phyloP scores from a whole-genome alignment of 37 sponge, comb jelly and placozoan species.

The Geodia barretti region DNA sequence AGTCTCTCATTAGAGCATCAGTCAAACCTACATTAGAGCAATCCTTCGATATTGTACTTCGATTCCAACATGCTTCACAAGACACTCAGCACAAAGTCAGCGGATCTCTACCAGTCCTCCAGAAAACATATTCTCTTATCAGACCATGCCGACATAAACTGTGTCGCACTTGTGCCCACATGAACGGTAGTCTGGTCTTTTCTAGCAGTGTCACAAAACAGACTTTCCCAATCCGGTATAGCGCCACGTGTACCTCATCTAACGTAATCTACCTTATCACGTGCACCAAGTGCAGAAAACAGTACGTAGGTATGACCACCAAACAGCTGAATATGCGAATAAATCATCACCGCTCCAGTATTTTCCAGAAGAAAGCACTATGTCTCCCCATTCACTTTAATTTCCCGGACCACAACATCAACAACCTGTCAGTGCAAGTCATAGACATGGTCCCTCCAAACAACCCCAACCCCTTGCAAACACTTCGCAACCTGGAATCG shows the following conservation, averaged over 20 bases:
- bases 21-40: conserved; percentile 16
- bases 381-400: conserved; percentile 27
- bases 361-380: background rate
- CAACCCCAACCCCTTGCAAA: background rate
- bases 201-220: conserved; percentile 8
- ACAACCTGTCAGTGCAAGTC: conserved; percentile 8
- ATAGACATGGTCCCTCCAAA: background rate
- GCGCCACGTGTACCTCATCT: conserved; percentile 19
- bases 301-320: conserved; percentile 37
- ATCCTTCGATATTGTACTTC: background rate
- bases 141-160: background rate
- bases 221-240: conserved; percentile 1
- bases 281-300: conserved; percentile 38
- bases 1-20: background rate
- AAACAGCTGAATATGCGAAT: conserved; percentile 17
- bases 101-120: background rate
- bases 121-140: background rate
- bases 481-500: background rate
- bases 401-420: conserved; percentile 17
- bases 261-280: conserved; percentile 42
- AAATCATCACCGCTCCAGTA: conserved; percentile 24
- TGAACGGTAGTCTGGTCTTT: conserved; percentile 1
- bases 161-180: conserved; percentile 38
- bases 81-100: background rate
- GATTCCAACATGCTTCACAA: too few species aligned